Evolutionary conservation across 2,888 invertebrate genomes (phyloP), one percentile per base, ranked within the genome.

Genomic region (Spodoptera exigua): DNA sequence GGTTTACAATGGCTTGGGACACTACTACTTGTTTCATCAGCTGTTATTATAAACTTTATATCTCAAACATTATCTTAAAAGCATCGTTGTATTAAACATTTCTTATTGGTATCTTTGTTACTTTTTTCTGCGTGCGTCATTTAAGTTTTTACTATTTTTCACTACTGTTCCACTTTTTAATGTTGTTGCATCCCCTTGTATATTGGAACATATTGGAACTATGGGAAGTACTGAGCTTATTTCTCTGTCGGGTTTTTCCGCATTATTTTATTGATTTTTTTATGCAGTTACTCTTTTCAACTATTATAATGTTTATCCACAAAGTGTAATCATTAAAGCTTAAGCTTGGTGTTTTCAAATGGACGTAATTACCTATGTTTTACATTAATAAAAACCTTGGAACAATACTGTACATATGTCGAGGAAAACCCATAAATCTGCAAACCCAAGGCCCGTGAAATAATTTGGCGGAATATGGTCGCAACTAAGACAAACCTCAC

Each of bases 401-500:
- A 45, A 16, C 13, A 54, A 41, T 40, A 57, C 32, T 18, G 43
- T 53, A 27, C 27, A 57, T 63, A 41, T 55, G 54, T 55, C 47
- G 54, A 68, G 73, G 58, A 66, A 73, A 73, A 64, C 35, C 65
- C 67, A 70, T 70, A 66, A 64, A 64, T 73, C 51, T 67, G 73
- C 60, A 40, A 62, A 49, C 55, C 43, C 73, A 73, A 76, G 76
- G 76, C 57, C 39, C 3, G 35, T 55, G 45, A 48, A 65, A 70
- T 57, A 70, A 77, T 76, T 68, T 61, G 63, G 67, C 67, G 61
- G 60, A 65, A 72, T 76, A 71, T 68, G 62, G 58, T 37, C 54
- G 40, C 68, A 62, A 54, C 32, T 49, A 62, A 61, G 55, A 48
- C 60, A 67, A 72, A 55, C 65, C 65, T 58, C 47, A 59, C 73